These are phyloP conservation scores for Podarcis muralis DNA, from an alignment of 2,113 vertebrate genomes.

Conservation along the genomic window DNA sequence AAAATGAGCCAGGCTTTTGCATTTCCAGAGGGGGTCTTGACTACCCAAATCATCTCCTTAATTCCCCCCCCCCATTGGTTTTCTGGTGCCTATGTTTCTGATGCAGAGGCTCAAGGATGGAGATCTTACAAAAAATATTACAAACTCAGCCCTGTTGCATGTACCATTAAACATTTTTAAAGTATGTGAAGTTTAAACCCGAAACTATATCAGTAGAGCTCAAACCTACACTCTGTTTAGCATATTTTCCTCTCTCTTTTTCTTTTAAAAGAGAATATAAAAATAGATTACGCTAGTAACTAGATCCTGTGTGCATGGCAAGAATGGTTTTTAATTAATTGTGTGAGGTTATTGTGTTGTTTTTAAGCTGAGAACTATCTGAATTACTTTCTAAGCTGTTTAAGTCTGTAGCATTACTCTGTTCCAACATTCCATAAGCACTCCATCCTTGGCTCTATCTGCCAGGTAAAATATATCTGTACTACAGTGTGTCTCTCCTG, in stretches of 20 bases:
- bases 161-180: not conserved
- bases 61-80: too few relatives aligned
- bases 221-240: not conserved
- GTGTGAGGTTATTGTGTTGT: not conserved
- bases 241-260: not conserved
- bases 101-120: too few relatives aligned
- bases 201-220: not conserved
- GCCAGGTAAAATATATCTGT: not conserved
- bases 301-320: not conserved
- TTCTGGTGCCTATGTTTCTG: too few relatives aligned
- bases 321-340: not conserved
- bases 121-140: too few relatives aligned
- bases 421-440: not conserved
- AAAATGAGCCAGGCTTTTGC: too few relatives aligned
- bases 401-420: not conserved
- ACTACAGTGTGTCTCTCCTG: constrained; percentile 4
- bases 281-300: not conserved
- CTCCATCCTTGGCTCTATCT: not conserved
- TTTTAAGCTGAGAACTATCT: not conserved
- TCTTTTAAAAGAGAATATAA: not conserved
- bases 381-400: not conserved
- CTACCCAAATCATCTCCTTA: too few relatives aligned
- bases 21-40: too few relatives aligned
- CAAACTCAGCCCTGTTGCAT: not conserved
- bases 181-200: not conserved